Evolutionary conservation across 1,140 invertebrate species (phyloP), one percentile per base, ranked within the genome.

Genomic region (Drosophila tsacasi): DNA sequence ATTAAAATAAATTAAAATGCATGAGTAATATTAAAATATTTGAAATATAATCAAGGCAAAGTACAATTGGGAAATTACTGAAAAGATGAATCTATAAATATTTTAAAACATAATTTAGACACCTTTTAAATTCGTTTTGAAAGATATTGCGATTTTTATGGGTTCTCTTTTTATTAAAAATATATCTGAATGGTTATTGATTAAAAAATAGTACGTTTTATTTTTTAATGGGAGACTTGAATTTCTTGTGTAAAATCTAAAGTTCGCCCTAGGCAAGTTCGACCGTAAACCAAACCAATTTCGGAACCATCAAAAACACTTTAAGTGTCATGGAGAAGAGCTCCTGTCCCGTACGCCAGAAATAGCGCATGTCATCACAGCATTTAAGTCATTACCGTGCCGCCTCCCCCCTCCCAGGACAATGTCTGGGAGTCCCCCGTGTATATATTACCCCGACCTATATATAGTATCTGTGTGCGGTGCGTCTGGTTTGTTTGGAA

Each of bases 311-410:
- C 64, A 55, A 17, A 30, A 54, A 30, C 64, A 46, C 64, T 57
- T 71, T 46, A 47, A 55, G 64, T 67, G 37, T 44, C 64, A 37
- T 21, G 13, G 13, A 39, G 27, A 44, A 49, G 25, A 35, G 30
- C 46, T 30, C 46, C 47, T 40, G 61, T 23, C 65, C 44, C 25
- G 21, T 35, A 15, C 10, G 46, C 49, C 50, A 63, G 35, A 71
- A 67, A 67, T 68, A 71, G 39, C 47, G 42, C 72, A 64, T 76
- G 62, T 49, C 73, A 76, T 49, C 61, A 58, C 30, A 55, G 60
- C 72, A 75, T 49, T 47, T 49, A 63, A 64, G 37, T 39, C 68
- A 35, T 47, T 46, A 46, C 37, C 49, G 5, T 55, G 30, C 13
- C 19, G 9, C 21, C 21, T 23, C 32, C 17, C 10, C 46, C 2